Evolutionary conservation across 2,113 vertebrate species (phyloP).

Genomic region (Brienomyrus longianalis): DNA sequence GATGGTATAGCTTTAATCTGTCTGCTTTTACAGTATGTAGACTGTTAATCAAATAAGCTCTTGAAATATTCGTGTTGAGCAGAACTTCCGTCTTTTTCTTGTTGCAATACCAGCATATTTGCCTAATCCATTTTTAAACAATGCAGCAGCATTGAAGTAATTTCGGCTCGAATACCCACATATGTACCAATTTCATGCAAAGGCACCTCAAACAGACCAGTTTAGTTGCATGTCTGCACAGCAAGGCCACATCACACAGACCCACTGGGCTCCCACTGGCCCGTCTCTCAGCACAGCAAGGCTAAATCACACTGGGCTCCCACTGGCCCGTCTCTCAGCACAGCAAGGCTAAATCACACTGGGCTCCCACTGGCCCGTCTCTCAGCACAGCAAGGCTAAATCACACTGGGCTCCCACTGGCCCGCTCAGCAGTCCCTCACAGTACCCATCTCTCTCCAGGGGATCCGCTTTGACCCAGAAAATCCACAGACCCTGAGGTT

Average conservation of each 20-base stretch:
- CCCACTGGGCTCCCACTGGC: constrained; percentile 34
- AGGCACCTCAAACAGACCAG: constrained; percentile 30
- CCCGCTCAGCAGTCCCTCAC: constrained; percentile 23
- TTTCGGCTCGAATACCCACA: constrained; percentile 26
- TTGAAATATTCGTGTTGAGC: background rate
- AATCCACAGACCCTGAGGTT: constrained; percentile 95
- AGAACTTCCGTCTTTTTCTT: background rate
- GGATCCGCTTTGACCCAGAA: constrained; percentile 97
- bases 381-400: constrained; percentile 52
- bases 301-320: constrained; percentile 48
- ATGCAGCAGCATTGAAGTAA: constrained; percentile 36
- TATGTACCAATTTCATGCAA: background rate
- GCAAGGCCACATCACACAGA: constrained; percentile 55
- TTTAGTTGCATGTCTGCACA: constrained; percentile 71
- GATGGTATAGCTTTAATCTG: background rate
- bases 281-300: constrained; percentile 42
- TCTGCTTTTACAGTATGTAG: background rate
- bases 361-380: constrained; percentile 30
- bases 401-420: constrained; percentile 38
- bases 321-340: background rate
- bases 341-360: constrained; percentile 54
- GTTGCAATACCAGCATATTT: background rate
- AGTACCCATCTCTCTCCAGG: constrained; percentile 67
- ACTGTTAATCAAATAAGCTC: background rate
- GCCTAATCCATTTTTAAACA: constrained; percentile 12